phyloP scores from a whole-genome alignment of 1,140 invertebrate genomes.

The Dufourea novaeangliae region DNA sequence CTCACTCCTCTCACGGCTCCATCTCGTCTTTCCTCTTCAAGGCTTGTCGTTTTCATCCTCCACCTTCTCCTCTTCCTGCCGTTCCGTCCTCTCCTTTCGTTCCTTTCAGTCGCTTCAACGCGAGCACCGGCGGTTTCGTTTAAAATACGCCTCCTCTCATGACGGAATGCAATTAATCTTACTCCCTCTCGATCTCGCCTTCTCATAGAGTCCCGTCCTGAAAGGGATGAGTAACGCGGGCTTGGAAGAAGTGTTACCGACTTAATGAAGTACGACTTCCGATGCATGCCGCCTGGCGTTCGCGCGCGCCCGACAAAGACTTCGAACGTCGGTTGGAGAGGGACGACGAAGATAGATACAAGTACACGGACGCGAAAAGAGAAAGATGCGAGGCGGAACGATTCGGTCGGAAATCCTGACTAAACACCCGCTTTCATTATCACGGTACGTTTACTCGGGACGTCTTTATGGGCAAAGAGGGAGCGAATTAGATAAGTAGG shows the following conservation, averaged over 20 bases:
- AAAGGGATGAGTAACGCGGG: conserved; percentile 62
- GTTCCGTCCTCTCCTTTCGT: conserved; percentile 32
- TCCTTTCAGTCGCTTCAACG: conserved; percentile 60
- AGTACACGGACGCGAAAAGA: conserved; percentile 30
- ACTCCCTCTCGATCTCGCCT: conserved; percentile 69
- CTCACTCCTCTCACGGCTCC: conserved; percentile 67
- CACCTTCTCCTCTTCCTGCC: background rate
- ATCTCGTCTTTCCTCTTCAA: conserved; percentile 46
- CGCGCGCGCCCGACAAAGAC: conserved; percentile 5
- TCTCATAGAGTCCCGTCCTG: conserved; percentile 40
- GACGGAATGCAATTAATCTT: conserved; percentile 82
- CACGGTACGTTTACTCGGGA: conserved; percentile 67
- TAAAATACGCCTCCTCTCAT: conserved; percentile 79
- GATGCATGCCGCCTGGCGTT: conserved; percentile 72
- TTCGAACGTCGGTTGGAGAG: conserved; percentile 36
- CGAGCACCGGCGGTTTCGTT: conserved; percentile 74
- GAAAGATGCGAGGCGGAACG: conserved; percentile 50
- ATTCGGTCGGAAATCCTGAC: conserved; percentile 68
- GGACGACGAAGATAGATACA: conserved; percentile 32
- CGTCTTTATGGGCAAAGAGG: conserved; percentile 53
- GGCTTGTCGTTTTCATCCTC: conserved; percentile 47
- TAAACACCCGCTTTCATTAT: conserved; percentile 76
- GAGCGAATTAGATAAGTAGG: conserved; percentile 70
- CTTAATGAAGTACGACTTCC: conserved; percentile 81
- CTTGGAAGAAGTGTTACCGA: conserved; percentile 79